Evolutionary conservation across 1,140 invertebrate species (phyloP).

Genomic region (Scaptomyza hsui): DNA sequence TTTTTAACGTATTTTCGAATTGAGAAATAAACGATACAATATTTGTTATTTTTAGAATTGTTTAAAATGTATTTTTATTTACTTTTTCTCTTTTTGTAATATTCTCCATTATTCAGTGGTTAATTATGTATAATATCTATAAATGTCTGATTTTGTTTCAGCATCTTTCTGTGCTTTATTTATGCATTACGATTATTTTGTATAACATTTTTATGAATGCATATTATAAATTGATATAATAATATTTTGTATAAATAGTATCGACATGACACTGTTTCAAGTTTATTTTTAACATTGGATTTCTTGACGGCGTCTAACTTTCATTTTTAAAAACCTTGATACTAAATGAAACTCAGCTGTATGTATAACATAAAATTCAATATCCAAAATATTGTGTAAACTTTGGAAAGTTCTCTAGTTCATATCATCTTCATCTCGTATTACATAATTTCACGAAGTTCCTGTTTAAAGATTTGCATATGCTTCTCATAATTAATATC

Average conservation of each 20-base stretch:
- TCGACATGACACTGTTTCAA: constrained; percentile 46
- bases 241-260: constrained; percentile 52
- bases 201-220: constrained; percentile 73
- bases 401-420: constrained; percentile 44
- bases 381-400: constrained; percentile 45
- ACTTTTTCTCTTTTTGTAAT: constrained; percentile 58
- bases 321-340: constrained; percentile 18
- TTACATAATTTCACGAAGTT: constrained; percentile 7
- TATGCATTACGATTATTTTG: constrained; percentile 76
- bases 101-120: constrained; percentile 63
- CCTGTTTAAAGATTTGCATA: constrained; percentile 10
- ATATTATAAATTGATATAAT: constrained; percentile 70
- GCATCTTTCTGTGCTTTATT: constrained; percentile 59
- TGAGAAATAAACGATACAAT: not conserved
- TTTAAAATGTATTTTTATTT: constrained; percentile 75
- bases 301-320: constrained; percentile 14
- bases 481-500: constrained; percentile 30
- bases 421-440: constrained; percentile 3
- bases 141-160: constrained; percentile 59
- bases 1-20: no score
- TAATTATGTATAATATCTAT: constrained; percentile 74
- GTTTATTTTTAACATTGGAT: constrained; percentile 42
- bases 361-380: constrained; percentile 35
- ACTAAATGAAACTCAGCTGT: constrained; percentile 35
- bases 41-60: constrained; percentile 35